phyloP scores from a whole-genome alignment of 2,113 vertebrate species.

The Phocoena sinus region DNA sequence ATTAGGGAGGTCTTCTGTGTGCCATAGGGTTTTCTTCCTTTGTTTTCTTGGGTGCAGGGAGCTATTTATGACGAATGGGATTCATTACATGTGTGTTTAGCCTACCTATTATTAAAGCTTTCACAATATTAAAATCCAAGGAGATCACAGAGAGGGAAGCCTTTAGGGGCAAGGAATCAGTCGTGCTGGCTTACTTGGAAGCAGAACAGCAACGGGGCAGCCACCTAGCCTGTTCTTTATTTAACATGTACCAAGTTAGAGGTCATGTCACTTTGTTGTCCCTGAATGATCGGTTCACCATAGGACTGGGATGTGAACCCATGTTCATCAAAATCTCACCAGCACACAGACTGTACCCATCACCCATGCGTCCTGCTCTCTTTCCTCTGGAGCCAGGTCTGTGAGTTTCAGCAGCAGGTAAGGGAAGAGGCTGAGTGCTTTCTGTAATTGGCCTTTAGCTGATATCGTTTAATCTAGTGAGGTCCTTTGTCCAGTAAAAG shows the following conservation, averaged over 20 bases:
- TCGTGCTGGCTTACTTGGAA: neutral
- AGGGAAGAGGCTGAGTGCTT: neutral
- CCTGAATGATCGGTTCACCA: accelerated
- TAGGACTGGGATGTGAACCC: neutral
- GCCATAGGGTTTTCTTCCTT: neutral
- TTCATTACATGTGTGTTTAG: neutral
- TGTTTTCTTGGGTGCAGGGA: neutral
- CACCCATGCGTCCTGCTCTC: neutral
- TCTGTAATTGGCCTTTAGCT: slow-evolving; percentile 58
- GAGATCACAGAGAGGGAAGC: neutral
- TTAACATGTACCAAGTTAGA: neutral
- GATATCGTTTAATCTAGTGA: slow-evolving; percentile 44
- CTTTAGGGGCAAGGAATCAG: neutral
- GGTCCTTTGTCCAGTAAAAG: slow-evolving; percentile 65
- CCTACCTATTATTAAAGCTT: neutral
- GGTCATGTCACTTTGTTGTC: neutral
- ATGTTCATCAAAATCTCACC: neutral
- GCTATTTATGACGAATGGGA: slow-evolving; percentile 23
- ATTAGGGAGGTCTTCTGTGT: neutral
- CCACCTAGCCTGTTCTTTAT: neutral
- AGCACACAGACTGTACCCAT: accelerated
- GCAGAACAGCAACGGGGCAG: neutral
- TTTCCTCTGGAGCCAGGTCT: neutral
- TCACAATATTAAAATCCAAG: slow-evolving; percentile 43
- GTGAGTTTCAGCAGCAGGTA: slow-evolving; percentile 32